phyloP scores from a whole-genome alignment of 1,140 invertebrate species.

The Bactericera cockerelli region DNA sequence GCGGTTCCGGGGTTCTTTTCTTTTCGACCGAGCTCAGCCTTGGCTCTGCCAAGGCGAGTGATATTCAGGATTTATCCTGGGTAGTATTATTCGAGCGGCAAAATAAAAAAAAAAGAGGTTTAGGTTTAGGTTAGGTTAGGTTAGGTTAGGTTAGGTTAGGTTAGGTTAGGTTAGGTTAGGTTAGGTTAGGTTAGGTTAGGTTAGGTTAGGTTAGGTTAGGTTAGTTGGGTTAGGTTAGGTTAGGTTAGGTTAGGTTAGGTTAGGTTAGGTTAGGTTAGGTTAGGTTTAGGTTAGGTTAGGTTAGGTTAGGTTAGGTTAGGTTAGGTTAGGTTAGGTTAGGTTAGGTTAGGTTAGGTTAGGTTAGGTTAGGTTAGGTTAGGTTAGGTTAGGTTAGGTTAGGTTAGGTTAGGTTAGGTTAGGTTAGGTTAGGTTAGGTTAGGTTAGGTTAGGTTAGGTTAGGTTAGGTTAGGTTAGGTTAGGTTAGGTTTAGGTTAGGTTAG shows the following conservation, averaged over 20 bases:
- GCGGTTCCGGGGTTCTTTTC: no score
- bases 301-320: slow-evolving; percentile 18
- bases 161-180: slow-evolving; percentile 20
- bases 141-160: slow-evolving; percentile 20
- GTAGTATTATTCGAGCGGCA: no score
- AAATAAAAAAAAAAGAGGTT: no score
- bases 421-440: no score
- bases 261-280: slow-evolving; percentile 19
- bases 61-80: no score
- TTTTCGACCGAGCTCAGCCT: no score
- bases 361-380: slow-evolving; percentile 25
- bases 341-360: slow-evolving; percentile 20
- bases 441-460: no score
- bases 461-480: no score
- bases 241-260: slow-evolving; percentile 20
- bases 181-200: slow-evolving; percentile 19
- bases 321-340: slow-evolving; percentile 22
- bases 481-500: slow-evolving; percentile 12
- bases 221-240: slow-evolving; percentile 3
- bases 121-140: slow-evolving; percentile 19
- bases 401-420: no score
- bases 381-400: slow-evolving; percentile 29
- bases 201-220: slow-evolving; percentile 18
- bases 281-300: slow-evolving; percentile 10
- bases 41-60: no score